A percentile compares a stretch with the other conserved stretches of the same genome.
Evolutionary conservation across 2,797 vertebrate species (phyloP).

Genomic region (Helarctos malayanus): DNA sequence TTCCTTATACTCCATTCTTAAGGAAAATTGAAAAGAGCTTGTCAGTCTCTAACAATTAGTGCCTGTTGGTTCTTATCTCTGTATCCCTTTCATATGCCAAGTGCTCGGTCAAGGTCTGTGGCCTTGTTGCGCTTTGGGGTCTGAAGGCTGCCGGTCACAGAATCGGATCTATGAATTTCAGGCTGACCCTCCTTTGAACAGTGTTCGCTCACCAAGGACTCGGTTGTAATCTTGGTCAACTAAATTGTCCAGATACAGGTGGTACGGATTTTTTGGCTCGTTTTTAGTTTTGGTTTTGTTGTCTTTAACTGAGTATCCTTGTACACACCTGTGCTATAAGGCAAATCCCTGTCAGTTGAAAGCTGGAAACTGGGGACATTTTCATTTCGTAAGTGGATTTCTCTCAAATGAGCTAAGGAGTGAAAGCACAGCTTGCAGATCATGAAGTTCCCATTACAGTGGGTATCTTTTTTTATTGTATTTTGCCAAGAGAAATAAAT

Average conservation of each 20-base stretch:
- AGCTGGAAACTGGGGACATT: not conserved
- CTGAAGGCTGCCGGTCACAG: not conserved
- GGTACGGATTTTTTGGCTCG: not conserved
- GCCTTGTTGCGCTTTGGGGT: not conserved
- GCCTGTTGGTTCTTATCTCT: not conserved
- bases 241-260: not conserved
- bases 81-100: not conserved
- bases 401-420: not conserved
- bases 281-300: not conserved
- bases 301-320: not conserved
- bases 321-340: not conserved
- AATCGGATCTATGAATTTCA: not conserved
- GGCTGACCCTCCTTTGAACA: not conserved
- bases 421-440: not conserved
- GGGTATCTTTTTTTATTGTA: not conserved
- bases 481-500: constrained; percentile 48
- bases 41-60: not conserved
- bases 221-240: not conserved
- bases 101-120: not conserved
- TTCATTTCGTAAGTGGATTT: not conserved
- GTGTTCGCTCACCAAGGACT: not conserved
- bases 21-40: not conserved
- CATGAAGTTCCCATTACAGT: not conserved
- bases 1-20: not conserved
- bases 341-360: not conserved